Base-by-base conservation (phyloP, 2,797 vertebrate genomes). In the Lutjanus argentimaculatus region DNA sequence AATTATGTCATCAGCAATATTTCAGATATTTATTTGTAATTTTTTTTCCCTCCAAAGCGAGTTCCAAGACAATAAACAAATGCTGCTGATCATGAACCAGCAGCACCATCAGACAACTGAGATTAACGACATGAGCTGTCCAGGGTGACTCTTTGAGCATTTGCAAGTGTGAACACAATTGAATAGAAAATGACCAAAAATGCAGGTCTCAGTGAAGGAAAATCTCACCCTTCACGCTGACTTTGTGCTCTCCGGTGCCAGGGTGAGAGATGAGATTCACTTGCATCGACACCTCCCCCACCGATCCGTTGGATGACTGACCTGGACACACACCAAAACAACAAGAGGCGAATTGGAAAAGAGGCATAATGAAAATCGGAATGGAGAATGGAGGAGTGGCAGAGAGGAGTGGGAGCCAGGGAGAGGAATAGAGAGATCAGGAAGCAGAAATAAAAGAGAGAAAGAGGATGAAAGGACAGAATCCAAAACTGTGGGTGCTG, bases 231-330 rank as follows among this genome's bases (percentile, higher is more conserved):
- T 95, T 99, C 67, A 98, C 97, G 81, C 95, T 98, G 95, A 99
- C 97, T 97, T 98, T 99, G 89, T 99, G 98, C 85, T 99, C 98
- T 58, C 98, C 98, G 0, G 97, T 99, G 88, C 98, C 98, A 71
- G 98, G 98, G 88, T 97, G 96, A 83, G 97, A 96, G 70, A 97
- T 95, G 80, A 99, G 83, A 89, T 99, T 98, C 93, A 99, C 97
- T 63, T 99, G 98, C 78, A 99, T 94, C 48, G 96, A 97, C 89
- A 98, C 96, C 91, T 99, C 98, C 67, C 99, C 99, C 85, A 99
- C 97, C 0, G 98, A 94, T 79, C 96, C 96, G 77, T 96, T 96
- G 83, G 96, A 95, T 86, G 95, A 96, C 89, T 96, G 93, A 95
- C 96, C 98, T 99, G 96, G 89, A 94, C 77, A 84, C 75, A 91